These are phyloP conservation scores for Cinara cedri DNA, from an alignment of 2,888 invertebrate genomes.

Conservation along the genomic window DNA sequence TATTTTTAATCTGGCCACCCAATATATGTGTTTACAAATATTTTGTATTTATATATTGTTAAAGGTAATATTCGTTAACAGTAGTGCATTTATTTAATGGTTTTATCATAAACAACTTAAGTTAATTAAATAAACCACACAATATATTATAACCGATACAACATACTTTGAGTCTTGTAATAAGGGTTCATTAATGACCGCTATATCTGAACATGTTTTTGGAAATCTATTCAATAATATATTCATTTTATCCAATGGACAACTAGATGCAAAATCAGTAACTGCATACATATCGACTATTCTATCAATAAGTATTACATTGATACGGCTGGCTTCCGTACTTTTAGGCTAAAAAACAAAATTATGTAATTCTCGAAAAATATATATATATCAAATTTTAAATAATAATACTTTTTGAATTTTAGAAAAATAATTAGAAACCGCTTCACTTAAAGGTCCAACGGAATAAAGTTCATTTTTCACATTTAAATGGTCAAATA, in stretches of 20 bases:
- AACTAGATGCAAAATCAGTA: slow-evolving; percentile 49
- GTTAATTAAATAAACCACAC: not conserved
- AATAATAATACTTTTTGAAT: slow-evolving; percentile 19
- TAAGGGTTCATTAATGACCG: slow-evolving; percentile 41
- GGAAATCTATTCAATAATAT: slow-evolving; percentile 49
- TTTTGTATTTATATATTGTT: too few relatives aligned
- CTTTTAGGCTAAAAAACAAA: slow-evolving; percentile 25
- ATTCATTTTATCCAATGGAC: slow-evolving; percentile 47
- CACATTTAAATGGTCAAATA: slow-evolving; percentile 49
- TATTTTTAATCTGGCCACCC: too few relatives aligned
- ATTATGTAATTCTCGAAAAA: not conserved
- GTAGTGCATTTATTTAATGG: too few relatives aligned
- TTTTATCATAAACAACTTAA: too few relatives aligned
- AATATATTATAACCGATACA: not conserved
- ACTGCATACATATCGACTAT: slow-evolving; percentile 53
- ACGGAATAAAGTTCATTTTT: slow-evolving; percentile 39
- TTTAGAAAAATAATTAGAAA: slow-evolving; percentile 41
- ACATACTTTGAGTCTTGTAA: slow-evolving; percentile 43
- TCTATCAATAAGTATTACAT: slow-evolving; percentile 51
- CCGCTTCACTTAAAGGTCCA: slow-evolving; percentile 50
- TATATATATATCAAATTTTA: not conserved
- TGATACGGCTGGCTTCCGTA: slow-evolving; percentile 25
- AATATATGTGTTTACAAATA: too few relatives aligned
- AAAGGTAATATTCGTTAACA: too few relatives aligned
- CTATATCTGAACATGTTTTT: slow-evolving; percentile 48